Evolutionary conservation across 1,140 invertebrate genomes (phyloP), one percentile per base, ranked within the genome.

Genomic region (Anadara kagoshimensis): DNA sequence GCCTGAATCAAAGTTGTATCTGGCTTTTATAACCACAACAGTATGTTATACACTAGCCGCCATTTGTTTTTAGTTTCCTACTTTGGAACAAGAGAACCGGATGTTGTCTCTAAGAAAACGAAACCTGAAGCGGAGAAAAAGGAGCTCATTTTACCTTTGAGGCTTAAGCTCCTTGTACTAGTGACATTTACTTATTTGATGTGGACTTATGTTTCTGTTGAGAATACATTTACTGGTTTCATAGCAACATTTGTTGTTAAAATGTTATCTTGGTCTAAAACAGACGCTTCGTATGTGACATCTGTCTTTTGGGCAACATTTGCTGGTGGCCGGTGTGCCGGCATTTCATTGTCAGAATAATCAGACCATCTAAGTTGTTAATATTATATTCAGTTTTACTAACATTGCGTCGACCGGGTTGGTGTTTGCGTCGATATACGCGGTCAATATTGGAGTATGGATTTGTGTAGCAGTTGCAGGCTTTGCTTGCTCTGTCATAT

Each of bases 291-390:
- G 16, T 68, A 68, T 36, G 54, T 51, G 1, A 18, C 44, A n/a
- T 36, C 66, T 11, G 4, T 22, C 8, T 68, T 22, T 36, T 68
- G 66, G 66, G 24, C 54, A 41, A 36, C 56, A 4, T 68, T 68
- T n/a, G 54, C 53, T 18, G 5, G 47, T 26, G 66, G 53, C 16
- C 54, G 66, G 44, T 41, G 45, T 16, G 14, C 16, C 5, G 66
- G 51, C 0, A 68, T 68, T 20, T 5, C 0, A 57, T 68, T 26
- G 43, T 24, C 10, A 45, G 58, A 22, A 16, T 8, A 29, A 41
- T 47, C 36, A 57, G 12, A 26, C 20, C 44, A 7, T 0, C 20
- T 8, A n/a, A 49, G 16, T 47, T 68, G 12, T 5, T 68, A 26
- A 14, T 4, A 7, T 14, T 56, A 22, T 66, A 58, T 36, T 11